phyloP scores from a whole-genome alignment of 2,113 vertebrate genomes.

The Helogale parvula region DNA sequence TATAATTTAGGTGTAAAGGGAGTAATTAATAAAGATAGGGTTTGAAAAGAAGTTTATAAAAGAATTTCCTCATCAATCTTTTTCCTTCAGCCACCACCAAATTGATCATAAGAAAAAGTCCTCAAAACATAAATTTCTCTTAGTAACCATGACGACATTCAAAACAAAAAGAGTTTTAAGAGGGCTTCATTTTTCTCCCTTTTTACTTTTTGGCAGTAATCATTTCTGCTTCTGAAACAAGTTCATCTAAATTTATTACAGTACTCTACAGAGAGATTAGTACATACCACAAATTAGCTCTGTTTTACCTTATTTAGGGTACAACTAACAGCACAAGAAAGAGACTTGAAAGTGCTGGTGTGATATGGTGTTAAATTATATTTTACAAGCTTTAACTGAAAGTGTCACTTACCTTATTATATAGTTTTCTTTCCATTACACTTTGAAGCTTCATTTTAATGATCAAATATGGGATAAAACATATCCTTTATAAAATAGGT shows the following conservation, averaged over 20 bases:
- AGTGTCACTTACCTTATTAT: not conserved
- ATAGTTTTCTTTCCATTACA: not conserved
- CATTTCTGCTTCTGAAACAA: conserved; percentile 76
- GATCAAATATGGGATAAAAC: conserved; percentile 3
- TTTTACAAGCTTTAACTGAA: conserved; percentile 53
- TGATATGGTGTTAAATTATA: conserved; percentile 10
- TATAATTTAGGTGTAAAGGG: conserved; percentile 10
- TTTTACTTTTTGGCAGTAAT: conserved; percentile 72
- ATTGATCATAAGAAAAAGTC: conserved; percentile 55
- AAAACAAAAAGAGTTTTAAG: conserved; percentile 70
- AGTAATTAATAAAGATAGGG: conserved; percentile 34
- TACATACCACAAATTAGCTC: conserved; percentile 61
- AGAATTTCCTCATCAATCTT: conserved; percentile 44
- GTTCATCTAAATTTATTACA: conserved; percentile 76
- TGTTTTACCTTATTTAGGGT: conserved; percentile 41
- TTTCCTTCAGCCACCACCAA: conserved; percentile 36
- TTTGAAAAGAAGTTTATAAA: conserved; percentile 55
- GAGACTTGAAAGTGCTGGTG: conserved; percentile 36
- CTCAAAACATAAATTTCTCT: conserved; percentile 75
- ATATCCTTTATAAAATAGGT: conserved; percentile 10
- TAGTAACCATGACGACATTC: conserved; percentile 72
- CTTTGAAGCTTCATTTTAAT: conserved; percentile 30
- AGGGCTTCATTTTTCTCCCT: conserved; percentile 10
- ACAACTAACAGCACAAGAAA: conserved; percentile 61
- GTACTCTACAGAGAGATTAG: conserved; percentile 54